Evolutionary conservation across 2,113 vertebrate genomes (phyloP).

Genomic region (Sander vitreus): DNA sequence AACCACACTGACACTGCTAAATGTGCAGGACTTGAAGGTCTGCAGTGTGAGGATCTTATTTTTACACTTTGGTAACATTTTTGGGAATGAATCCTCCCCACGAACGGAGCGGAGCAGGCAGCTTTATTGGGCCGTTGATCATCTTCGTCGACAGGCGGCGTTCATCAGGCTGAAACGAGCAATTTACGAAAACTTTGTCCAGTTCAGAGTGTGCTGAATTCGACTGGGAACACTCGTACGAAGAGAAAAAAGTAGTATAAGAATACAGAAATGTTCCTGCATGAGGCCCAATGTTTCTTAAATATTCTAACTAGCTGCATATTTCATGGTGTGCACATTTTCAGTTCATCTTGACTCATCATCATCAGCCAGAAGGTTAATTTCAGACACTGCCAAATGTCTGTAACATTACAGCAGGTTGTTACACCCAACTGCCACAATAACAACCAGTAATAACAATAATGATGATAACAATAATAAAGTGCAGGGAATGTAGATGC

Average conservation of each 20-base stretch:
- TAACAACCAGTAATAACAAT: not conserved
- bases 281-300: slow-evolving; percentile 10
- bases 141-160: no score
- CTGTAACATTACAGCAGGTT: not conserved
- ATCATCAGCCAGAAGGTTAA: slow-evolving; percentile 13
- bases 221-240: no score
- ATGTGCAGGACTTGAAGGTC: not conserved
- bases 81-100: not conserved
- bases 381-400: slow-evolving; percentile 32
- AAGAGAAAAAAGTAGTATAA: no score
- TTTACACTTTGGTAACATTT: not conserved
- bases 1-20: not conserved
- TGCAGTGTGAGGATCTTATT: not conserved
- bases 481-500: slow-evolving; percentile 56
- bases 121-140: no score
- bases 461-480: slow-evolving; percentile 5
- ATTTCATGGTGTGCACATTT: not conserved
- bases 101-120: no score
- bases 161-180: no score
- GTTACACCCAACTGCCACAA: slow-evolving; percentile 14
- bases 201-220: not conserved
- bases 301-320: not conserved
- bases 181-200: not conserved
- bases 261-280: slow-evolving; percentile 3
- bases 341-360: not conserved